phyloP scores from a whole-genome alignment of 2,888 invertebrate species.

The Troides aeacus region DNA sequence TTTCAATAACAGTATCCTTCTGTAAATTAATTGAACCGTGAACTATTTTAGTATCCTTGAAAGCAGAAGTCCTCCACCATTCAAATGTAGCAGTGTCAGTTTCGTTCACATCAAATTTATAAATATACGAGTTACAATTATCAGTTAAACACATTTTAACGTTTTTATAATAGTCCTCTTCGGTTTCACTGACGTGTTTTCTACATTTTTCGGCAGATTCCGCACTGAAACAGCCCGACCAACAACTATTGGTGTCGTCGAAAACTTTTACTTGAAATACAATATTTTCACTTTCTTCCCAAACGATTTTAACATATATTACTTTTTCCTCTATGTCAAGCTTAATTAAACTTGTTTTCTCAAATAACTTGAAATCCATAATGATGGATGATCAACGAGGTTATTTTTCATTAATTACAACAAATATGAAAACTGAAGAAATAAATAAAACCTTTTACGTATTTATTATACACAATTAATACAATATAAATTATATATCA shows the following conservation, averaged over 20 bases:
- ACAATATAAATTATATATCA: too few species aligned
- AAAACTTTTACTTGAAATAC: slow-evolving; percentile 57
- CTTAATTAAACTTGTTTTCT: slow-evolving; percentile 43
- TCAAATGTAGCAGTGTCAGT: slow-evolving; percentile 43
- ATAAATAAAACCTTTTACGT: too few species aligned
- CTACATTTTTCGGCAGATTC: slow-evolving; percentile 46
- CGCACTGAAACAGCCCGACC: slow-evolving; percentile 56
- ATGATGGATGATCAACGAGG: background rate
- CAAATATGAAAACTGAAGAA: too few species aligned
- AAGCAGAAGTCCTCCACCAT: slow-evolving; percentile 56
- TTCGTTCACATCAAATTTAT: slow-evolving; percentile 42
- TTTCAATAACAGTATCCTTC: slow-evolving; percentile 35
- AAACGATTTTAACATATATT: slow-evolving; percentile 50
- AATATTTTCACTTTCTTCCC: slow-evolving; percentile 47
- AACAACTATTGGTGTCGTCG: slow-evolving; percentile 50
- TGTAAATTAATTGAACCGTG: slow-evolving; percentile 52
- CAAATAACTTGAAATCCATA: slow-evolving; percentile 20
- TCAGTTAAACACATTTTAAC: slow-evolving; percentile 43
- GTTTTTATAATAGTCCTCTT: slow-evolving; percentile 47
- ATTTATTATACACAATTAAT: too few species aligned
- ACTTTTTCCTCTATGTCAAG: slow-evolving; percentile 40
- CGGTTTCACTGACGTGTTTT: slow-evolving; percentile 44
- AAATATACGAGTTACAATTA: slow-evolving; percentile 37
- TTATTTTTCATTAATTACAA: too few species aligned
- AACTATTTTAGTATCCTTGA: slow-evolving; percentile 37